Evolutionary conservation across 2,888 invertebrate genomes (phyloP).

Genomic region (Schizaphis graminum): DNA sequence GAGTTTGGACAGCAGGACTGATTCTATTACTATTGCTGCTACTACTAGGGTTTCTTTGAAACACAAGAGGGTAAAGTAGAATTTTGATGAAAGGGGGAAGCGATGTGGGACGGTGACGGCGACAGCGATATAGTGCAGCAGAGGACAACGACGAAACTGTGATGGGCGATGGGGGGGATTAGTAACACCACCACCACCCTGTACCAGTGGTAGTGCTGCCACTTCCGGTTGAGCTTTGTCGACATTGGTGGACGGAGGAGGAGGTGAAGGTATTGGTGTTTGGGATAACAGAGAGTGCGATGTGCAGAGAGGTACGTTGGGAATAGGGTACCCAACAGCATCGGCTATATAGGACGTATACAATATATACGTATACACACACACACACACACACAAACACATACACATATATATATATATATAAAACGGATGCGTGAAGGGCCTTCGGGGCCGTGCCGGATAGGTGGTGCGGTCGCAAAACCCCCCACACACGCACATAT

Average conservation of each 20-base stretch:
- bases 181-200: slow-evolving; percentile 9
- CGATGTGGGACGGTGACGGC: not conserved
- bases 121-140: not conserved
- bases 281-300: not conserved
- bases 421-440: slow-evolving; percentile 61
- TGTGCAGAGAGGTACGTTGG: slow-evolving; percentile 21
- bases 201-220: not conserved
- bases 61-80: slow-evolving; percentile 14
- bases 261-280: slow-evolving; percentile 38
- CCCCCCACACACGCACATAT: not conserved
- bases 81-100: not conserved
- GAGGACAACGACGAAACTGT: not conserved
- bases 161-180: slow-evolving; percentile 31
- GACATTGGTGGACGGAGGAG: slow-evolving; percentile 4
- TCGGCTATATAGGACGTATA: slow-evolving; percentile 47
- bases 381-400: too few species aligned
- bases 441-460: slow-evolving; percentile 53
- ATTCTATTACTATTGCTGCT: slow-evolving; percentile 19
- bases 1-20: slow-evolving; percentile 37
- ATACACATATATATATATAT: slow-evolving; percentile 25
- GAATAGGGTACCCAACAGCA: slow-evolving; percentile 58
- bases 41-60: slow-evolving; percentile 38
- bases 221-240: slow-evolving; percentile 60
- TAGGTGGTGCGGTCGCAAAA: slow-evolving; percentile 38
- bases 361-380: slow-evolving; percentile 11